Conservation (phyloP, 2,797 vertebrate genomes). For the Enteromius argenteus region DNA sequence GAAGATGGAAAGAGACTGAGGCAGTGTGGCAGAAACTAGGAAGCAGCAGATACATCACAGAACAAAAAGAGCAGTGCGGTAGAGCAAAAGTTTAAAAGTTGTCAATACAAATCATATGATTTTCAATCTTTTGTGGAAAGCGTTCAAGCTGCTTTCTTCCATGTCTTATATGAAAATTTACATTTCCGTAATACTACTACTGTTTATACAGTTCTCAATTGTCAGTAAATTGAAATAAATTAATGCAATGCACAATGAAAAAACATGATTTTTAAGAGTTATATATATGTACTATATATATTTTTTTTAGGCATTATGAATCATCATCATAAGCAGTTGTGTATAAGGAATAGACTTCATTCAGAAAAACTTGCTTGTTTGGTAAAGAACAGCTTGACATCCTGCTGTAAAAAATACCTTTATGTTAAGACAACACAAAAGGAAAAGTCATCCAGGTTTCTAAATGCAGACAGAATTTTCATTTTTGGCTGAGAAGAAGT, state of each 20-base stretch:
- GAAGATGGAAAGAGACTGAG: conserved; percentile 7
- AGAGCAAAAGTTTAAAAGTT: not conserved
- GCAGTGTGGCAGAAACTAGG: conserved; percentile 11
- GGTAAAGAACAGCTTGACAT: conserved; percentile 1
- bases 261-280: too few species aligned
- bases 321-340: not conserved
- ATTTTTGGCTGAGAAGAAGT: conserved; percentile 27
- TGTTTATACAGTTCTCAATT: too few species aligned
- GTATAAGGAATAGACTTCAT: not conserved
- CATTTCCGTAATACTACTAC: not conserved
- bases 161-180: not conserved
- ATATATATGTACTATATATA: not conserved
- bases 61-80: not conserved
- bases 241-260: too few species aligned
- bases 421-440: not conserved
- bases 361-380: not conserved
- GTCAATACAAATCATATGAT: not conserved
- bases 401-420: conserved; percentile 9
- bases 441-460: conserved; percentile 12
- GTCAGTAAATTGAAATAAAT: too few species aligned
- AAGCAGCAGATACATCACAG: conserved; percentile 7
- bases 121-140: not conserved
- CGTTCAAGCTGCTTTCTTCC: not conserved
- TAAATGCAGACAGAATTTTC: conserved; percentile 29
- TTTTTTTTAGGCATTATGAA: not conserved